phyloP scores from a whole-genome alignment of 53 echinoderm and acorn worm genomes.

The Patiria pectinifera region DNA sequence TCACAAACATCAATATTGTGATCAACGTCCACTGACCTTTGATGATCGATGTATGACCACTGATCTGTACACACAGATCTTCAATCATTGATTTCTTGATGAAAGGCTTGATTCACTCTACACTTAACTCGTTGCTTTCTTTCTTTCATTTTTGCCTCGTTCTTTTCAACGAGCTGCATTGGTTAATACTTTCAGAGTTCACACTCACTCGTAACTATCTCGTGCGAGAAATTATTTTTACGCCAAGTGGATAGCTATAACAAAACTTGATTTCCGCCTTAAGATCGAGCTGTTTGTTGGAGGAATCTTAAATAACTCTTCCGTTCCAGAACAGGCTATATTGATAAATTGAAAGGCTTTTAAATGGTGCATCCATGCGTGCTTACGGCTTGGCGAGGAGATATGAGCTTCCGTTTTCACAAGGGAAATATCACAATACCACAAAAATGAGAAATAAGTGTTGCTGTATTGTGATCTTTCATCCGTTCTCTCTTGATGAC shows the following conservation, averaged over 20 bases:
- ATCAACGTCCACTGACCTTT: no score
- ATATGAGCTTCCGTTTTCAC: no score
- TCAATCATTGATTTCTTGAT: no score
- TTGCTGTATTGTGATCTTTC: not conserved
- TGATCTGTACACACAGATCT: no score
- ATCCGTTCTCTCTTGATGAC: not conserved
- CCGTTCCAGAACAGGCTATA: not conserved
- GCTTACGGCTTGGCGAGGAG: not conserved
- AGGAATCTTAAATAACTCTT: not conserved
- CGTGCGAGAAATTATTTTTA: not conserved
- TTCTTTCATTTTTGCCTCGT: no score
- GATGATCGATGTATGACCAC: no score
- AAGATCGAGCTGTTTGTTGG: no score
- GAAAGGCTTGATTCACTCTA: no score
- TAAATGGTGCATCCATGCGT: not conserved
- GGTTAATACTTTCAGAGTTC: not conserved
- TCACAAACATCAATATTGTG: no score
- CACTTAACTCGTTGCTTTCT: no score
- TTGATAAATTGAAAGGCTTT: not conserved
- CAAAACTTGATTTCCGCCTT: not conserved
- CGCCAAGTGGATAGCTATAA: not conserved
- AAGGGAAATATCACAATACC: not conserved
- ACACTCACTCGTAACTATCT: not conserved
- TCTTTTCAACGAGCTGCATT: no score
- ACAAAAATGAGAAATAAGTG: not conserved